Evolutionary conservation across 2,113 vertebrate species (phyloP).

Genomic region (Anser cygnoides): DNA sequence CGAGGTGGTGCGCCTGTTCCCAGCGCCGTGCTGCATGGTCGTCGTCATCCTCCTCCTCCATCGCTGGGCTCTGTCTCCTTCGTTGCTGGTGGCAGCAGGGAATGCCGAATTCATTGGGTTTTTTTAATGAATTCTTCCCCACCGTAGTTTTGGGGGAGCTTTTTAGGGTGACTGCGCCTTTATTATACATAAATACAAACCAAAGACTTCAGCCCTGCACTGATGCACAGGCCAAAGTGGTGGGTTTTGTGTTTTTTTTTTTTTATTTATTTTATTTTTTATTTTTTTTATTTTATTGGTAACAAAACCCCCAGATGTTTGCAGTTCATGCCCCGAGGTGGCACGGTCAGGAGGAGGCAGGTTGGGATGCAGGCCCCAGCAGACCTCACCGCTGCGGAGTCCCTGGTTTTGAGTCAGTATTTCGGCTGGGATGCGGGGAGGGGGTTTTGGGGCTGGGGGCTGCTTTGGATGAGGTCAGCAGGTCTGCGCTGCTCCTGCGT

Average conservation of each 20-base stretch:
- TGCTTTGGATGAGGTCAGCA: background rate
- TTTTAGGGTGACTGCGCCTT: constrained; percentile 23
- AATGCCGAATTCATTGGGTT: background rate
- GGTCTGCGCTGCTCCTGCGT: background rate
- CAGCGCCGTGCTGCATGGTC: background rate
- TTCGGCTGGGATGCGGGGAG: background rate
- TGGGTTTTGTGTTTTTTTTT: background rate
- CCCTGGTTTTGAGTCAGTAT: background rate
- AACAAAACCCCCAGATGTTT: background rate
- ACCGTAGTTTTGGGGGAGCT: background rate
- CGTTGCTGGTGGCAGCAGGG: background rate
- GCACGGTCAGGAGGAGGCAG: fast-evolving
- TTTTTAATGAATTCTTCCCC: constrained; percentile 23
- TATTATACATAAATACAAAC: constrained; percentile 21
- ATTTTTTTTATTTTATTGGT: background rate
- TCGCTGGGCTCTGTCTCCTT: background rate
- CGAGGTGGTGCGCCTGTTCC: background rate
- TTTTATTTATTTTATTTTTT: background rate
- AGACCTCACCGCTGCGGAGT: fast-evolving
- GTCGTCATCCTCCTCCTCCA: background rate
- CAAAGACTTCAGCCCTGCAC: constrained; percentile 43
- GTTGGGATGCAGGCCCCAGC: background rate
- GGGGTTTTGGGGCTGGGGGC: background rate
- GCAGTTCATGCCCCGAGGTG: background rate
- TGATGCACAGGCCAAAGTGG: background rate